Base-by-base conservation (phyloP, 2,888 invertebrate genomes). In the Hypomecis atomaria region DNA sequence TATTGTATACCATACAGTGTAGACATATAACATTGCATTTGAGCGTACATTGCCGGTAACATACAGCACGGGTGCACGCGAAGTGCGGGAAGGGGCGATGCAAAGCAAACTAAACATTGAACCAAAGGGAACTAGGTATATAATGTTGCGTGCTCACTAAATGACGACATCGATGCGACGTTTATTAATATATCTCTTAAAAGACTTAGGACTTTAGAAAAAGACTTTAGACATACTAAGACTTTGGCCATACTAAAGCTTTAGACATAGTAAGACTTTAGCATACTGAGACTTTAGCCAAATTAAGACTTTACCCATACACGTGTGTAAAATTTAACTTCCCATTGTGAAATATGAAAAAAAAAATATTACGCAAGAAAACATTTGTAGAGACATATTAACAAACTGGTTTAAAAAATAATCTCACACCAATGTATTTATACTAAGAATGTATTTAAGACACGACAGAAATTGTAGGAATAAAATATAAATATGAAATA, bases 61-160 rank as follows among this genome's bases (percentile, higher is more conserved):
- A 73, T 73, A 77, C 71, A 75, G 78, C 75, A 77, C 82, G 84
- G 81, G 82, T 75, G 78, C 79, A 74, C 75, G 78, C 59, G 73
- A 58, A 67, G 80, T 77, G 84, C 78, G 79, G 77, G 76, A 68
- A 44, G 78, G 82, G 81, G 82, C 75, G 76, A 83, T 84, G 89
- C 86, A 66, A 89, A 89, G 89, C 90, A 69, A 84, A 88, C 81
- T 82, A 85, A 82, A 84, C 76, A 71, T 78, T 78, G 66, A 74
- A 66, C 61, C 53, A 62, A 47, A 63, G 55, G 49, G 50, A 23
- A 65, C 66, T 56, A 66, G 36, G 53, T 56, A 54, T 56, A 54
- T 34, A 36, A 49, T 62, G 63, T 58, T 66, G 73, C 73, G 78
- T 78, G 79, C 80, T 54, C 34, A 65, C 77, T 78, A 70, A 58